Percentiles rank a stretch among this genome's conserved stretches.
Evolutionary conservation across 1,140 invertebrate species (phyloP).

Genomic region (Panonychus citri): DNA sequence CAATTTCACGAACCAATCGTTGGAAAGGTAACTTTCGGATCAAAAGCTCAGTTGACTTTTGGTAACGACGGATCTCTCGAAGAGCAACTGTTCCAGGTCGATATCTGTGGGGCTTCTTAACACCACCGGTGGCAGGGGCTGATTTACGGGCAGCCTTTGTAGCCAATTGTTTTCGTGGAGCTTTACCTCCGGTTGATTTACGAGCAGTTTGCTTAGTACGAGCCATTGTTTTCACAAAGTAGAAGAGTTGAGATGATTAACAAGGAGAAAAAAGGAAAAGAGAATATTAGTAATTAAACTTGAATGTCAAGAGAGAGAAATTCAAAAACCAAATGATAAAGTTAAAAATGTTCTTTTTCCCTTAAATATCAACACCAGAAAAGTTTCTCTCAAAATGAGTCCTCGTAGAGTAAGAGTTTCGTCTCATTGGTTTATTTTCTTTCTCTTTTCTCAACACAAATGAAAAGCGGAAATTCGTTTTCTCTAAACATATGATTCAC

Average conservation of each 20-base stretch:
- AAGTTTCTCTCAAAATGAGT: no score
- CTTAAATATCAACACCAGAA: no score
- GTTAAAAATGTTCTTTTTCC: background rate
- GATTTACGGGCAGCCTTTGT: slow-evolving; percentile 44
- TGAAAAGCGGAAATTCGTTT: no score
- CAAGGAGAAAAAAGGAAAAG: background rate
- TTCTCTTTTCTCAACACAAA: no score
- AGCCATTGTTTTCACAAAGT: slow-evolving; percentile 31
- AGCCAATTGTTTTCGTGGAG: slow-evolving; percentile 59
- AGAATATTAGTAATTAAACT: background rate
- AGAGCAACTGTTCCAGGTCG: slow-evolving; percentile 17
- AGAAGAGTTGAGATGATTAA: slow-evolving; percentile 20
- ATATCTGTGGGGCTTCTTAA: slow-evolving; percentile 38
- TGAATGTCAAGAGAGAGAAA: background rate
- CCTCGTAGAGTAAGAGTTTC: no score
- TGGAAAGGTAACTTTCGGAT: slow-evolving; percentile 27
- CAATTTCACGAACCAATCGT: slow-evolving; percentile 16
- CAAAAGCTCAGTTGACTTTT: slow-evolving; percentile 45
- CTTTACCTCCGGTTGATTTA: slow-evolving; percentile 56
- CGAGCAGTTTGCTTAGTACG: slow-evolving; percentile 65
- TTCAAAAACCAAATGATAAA: background rate
- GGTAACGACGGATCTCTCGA: slow-evolving; percentile 24
- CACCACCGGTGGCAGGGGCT: slow-evolving; percentile 56
- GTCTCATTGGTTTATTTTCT: no score
- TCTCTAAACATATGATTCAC: no score